These are phyloP conservation scores for Tetramorium simillimum DNA, from an alignment of 1,140 invertebrate species.

Conservation along the genomic window DNA sequence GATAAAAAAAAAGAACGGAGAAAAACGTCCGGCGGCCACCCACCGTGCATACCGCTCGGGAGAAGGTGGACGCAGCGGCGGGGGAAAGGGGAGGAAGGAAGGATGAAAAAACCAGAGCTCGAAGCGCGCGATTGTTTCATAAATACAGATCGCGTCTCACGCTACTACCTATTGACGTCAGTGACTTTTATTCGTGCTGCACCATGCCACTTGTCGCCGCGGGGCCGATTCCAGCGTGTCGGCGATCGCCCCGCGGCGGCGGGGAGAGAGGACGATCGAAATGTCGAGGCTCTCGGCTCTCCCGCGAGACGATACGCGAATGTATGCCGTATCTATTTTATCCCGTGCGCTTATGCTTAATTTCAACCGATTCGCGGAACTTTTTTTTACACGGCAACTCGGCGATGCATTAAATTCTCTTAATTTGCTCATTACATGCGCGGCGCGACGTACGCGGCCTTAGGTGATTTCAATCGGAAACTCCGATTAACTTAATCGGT, in stretches of 20 bases:
- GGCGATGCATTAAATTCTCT: neutral
- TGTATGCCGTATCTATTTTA: neutral
- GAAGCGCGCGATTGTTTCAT: conserved; percentile 44
- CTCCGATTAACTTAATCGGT: neutral
- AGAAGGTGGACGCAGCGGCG: neutral
- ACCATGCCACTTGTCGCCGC: conserved; percentile 42
- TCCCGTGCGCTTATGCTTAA: neutral
- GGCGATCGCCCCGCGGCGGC: neutral
- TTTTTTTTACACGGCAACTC: neutral
- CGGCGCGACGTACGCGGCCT: neutral
- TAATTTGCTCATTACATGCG: neutral
- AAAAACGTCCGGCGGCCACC: neutral
- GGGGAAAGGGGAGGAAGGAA: neutral
- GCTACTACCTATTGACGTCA: conserved; percentile 67
- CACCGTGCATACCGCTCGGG: neutral
- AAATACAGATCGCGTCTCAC: conserved; percentile 59
- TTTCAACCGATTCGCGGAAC: neutral
- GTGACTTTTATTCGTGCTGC: conserved; percentile 66
- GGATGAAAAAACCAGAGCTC: conserved; percentile 30
- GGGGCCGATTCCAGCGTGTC: conserved; percentile 10
- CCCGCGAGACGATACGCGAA: neutral
- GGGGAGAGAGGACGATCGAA: neutral
- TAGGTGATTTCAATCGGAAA: too few species aligned
- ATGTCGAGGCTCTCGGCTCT: conserved; percentile 11
- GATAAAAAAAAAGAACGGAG: neutral